A percentile compares a stretch with the other conserved stretches of the same genome.
phyloP scores from a whole-genome alignment of 2,888 invertebrate genomes.

The Drosophila kanekoi region DNA sequence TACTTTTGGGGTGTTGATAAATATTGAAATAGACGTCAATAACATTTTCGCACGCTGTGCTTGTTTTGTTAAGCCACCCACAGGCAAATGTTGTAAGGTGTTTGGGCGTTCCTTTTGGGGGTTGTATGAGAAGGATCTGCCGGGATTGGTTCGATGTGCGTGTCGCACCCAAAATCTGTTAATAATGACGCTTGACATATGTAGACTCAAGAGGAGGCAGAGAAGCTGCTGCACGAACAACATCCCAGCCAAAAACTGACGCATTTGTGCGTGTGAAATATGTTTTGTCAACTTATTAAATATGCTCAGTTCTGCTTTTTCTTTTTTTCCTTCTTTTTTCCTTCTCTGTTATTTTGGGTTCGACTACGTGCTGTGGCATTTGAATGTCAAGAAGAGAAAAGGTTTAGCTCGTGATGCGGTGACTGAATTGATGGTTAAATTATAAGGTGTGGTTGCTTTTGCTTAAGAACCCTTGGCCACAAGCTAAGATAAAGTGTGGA shows the following conservation, averaged over 20 bases:
- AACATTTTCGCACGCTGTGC: conserved; percentile 70
- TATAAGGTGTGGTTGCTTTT: conserved; percentile 43
- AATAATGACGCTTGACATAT: conserved; percentile 78
- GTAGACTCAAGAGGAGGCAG: conserved; percentile 34
- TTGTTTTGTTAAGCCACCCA: conserved; percentile 12
- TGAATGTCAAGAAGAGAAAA: conserved; percentile 44
- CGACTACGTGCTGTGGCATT: conserved; percentile 62
- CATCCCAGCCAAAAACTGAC: conserved; percentile 57
- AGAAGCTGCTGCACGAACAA: conserved; percentile 38
- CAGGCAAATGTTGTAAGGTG: conserved; percentile 34
- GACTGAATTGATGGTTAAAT: conserved; percentile 52
- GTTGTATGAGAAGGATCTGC: conserved; percentile 13
- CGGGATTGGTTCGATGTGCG: conserved; percentile 43
- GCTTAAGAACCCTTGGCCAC: not conserved
- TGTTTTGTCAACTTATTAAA: conserved; percentile 81
- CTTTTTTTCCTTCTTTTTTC: conserved; percentile 13
- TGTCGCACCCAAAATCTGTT: conserved; percentile 76
- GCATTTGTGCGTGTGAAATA: conserved; percentile 79
- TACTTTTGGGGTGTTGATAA: conserved; percentile 62
- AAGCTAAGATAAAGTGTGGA: conserved; percentile 14
- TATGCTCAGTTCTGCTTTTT: conserved; percentile 66
- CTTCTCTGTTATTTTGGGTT: conserved; percentile 12
- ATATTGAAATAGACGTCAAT: conserved; percentile 81
- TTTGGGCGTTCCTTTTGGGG: not conserved
- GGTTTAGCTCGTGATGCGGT: conserved; percentile 12